These are phyloP conservation scores for Balanococcus diminutus DNA, from an alignment of 2,888 invertebrate genomes.

Conservation along the genomic window DNA sequence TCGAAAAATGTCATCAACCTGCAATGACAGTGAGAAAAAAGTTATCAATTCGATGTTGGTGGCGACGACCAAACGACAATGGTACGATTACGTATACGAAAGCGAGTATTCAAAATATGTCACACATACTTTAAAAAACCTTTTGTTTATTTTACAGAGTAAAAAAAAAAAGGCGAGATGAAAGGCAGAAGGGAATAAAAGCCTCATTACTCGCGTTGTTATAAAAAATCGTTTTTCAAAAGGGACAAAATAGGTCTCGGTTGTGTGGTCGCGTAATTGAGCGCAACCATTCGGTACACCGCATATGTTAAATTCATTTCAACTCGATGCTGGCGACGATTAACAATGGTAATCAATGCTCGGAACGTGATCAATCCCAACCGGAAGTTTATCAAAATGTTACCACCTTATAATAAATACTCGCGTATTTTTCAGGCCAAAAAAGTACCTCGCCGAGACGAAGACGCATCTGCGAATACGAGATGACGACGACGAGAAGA, in stretches of 20 bases:
- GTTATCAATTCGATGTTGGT: background rate
- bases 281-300: conserved; percentile 51
- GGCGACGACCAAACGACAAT: background rate
- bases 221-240: conserved; percentile 47
- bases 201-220: conserved; percentile 41
- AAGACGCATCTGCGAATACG: background rate
- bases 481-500: background rate
- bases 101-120: background rate
- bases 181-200: conserved; percentile 34
- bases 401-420: background rate
- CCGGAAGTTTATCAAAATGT: background rate
- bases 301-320: conserved; percentile 38
- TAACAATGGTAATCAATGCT: conserved; percentile 46
- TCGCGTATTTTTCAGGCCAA: no score
- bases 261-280: conserved; percentile 51
- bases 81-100: background rate
- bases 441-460: background rate
- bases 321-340: background rate
- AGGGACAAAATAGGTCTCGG: conserved; percentile 31
- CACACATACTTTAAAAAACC: conserved; percentile 9
- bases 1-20: background rate
- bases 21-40: no score
- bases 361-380: background rate
- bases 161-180: background rate
- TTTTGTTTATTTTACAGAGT: conserved; percentile 32